Conservation (phyloP, 92 coral and sea anemone species). For the Epizoanthus stellaris region DNA sequence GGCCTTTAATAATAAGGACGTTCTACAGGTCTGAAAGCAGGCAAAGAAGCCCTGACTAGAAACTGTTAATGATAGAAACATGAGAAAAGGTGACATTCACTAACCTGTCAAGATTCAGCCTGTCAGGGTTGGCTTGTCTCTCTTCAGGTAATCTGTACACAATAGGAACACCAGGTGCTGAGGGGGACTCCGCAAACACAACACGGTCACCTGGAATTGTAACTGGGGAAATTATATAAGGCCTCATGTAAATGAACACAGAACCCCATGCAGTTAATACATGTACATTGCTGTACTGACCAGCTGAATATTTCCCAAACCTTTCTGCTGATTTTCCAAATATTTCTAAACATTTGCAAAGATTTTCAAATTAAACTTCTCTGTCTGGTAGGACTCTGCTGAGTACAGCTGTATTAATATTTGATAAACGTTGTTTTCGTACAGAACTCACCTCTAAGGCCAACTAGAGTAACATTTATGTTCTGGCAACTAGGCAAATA, state of each 20-base stretch:
- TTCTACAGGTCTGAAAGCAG: too few species aligned
- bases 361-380: too few species aligned
- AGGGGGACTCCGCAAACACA: constrained; percentile 90
- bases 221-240: not conserved
- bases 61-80: too few species aligned
- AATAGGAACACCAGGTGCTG: constrained; percentile 94
- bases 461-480: not conserved
- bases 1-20: too few species aligned
- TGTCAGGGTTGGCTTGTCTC: constrained; percentile 96
- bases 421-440: too few species aligned
- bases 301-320: too few species aligned
- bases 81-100: not conserved
- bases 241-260: not conserved
- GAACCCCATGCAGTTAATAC: not conserved
- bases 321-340: too few species aligned
- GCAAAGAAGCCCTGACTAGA: too few species aligned
- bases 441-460: not conserved
- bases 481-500: constrained; percentile 10
- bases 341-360: too few species aligned
- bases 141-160: constrained; percentile 98
- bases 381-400: too few species aligned
- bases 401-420: too few species aligned
- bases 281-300: too few species aligned
- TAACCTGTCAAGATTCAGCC: constrained; percentile 97
- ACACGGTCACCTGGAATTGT: constrained; percentile 89